Conservation (phyloP, 1,140 invertebrate genomes). For the Drosophila nasuta region DNA sequence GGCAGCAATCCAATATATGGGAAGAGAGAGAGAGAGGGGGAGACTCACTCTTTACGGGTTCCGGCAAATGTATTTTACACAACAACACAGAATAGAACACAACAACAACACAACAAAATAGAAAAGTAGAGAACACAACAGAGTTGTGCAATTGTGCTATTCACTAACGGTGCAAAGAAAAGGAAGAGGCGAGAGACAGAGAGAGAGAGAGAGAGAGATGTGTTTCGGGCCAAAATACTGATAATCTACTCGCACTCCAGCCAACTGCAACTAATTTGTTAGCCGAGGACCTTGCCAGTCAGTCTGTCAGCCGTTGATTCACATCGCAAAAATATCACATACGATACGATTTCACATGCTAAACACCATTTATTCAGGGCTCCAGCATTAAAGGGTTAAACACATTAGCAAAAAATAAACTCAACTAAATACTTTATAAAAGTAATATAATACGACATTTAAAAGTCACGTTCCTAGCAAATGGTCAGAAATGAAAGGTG, state of each 20-base stretch:
- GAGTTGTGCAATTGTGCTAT: neutral
- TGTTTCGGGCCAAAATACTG: slow-evolving; percentile 59
- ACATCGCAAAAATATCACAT: slow-evolving; percentile 52
- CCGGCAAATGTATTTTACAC: slow-evolving; percentile 35
- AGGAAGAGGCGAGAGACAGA: neutral
- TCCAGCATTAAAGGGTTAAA: neutral
- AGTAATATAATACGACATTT: no score
- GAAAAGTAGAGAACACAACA: neutral
- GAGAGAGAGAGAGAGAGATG: slow-evolving; percentile 9
- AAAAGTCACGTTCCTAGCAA: no score
- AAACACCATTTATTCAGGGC: neutral
- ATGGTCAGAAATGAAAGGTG: no score
- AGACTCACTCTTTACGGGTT: slow-evolving; percentile 24
- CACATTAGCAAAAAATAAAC: neutral
- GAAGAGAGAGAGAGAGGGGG: no score
- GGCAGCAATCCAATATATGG: neutral
- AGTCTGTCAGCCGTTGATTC: slow-evolving; percentile 25
- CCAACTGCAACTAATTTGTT: slow-evolving; percentile 70
- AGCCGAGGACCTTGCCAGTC: slow-evolving; percentile 35
- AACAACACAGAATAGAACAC: neutral
- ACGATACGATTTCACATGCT: neutral
- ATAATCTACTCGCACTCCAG: slow-evolving; percentile 47
- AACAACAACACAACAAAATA: neutral
- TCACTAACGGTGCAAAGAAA: slow-evolving; percentile 16
- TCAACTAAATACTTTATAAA: neutral